Conservation (phyloP, 2,113 vertebrate species). For the Sorex araneus region DNA sequence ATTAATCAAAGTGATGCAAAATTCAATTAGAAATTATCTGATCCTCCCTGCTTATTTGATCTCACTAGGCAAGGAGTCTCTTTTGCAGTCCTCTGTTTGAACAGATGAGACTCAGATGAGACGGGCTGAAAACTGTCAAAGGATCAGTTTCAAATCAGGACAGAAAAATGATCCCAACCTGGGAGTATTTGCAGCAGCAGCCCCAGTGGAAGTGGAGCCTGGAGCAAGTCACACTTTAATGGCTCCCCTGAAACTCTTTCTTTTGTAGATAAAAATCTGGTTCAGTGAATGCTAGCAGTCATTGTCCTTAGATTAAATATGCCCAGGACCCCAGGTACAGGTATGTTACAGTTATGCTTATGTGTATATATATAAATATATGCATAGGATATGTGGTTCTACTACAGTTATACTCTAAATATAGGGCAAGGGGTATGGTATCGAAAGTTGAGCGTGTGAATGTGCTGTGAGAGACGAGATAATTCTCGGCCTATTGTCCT, state of each 20-base stretch:
- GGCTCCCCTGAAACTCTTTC: constrained; percentile 13
- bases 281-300: constrained; percentile 47
- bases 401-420: not conserved
- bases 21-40: constrained; percentile 81
- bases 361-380: too few relatives aligned
- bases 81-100: constrained; percentile 66
- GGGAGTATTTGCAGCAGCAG: not conserved
- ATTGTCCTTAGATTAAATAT: constrained; percentile 57
- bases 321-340: not conserved
- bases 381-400: too few relatives aligned
- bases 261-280: constrained; percentile 58
- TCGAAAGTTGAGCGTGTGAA: not conserved
- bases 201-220: constrained; percentile 33
- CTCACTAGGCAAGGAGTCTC: constrained; percentile 55
- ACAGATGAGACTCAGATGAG: constrained; percentile 58
- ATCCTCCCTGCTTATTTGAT: constrained; percentile 73
- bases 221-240: constrained; percentile 46
- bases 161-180: constrained; percentile 62
- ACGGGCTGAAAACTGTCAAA: constrained; percentile 53
- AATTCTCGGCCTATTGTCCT: not conserved
- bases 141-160: constrained; percentile 61
- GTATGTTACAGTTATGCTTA: not conserved
- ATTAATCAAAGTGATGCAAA: constrained; percentile 79
- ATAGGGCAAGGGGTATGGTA: not conserved
- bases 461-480: not conserved